Conservation (phyloP, 1,140 invertebrate species). For the Drosophila carrolli region DNA sequence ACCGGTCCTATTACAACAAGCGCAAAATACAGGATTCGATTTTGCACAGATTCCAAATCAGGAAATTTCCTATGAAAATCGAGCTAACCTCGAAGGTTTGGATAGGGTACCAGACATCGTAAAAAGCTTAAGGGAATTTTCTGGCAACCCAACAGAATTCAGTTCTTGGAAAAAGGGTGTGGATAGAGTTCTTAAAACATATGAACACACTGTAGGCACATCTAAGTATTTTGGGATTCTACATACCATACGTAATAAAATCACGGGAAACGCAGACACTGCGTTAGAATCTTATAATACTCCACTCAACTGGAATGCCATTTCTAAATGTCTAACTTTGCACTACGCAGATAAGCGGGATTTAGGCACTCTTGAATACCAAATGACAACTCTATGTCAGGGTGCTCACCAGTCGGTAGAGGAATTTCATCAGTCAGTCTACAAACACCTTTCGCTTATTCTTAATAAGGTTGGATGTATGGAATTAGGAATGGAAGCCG, state of each 20-base stretch:
- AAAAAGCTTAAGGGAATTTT: constrained; percentile 16
- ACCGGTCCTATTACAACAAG: no score
- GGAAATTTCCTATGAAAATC: neutral
- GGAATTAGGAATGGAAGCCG: constrained; percentile 17
- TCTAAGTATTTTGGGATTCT: constrained; percentile 45
- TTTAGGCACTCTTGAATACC: constrained; percentile 39
- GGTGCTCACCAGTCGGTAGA: constrained; percentile 20
- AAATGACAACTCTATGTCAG: constrained; percentile 6
- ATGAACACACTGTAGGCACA: constrained; percentile 3
- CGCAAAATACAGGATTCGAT: neutral
- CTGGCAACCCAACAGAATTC: neutral
- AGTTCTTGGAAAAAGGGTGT: constrained; percentile 12
- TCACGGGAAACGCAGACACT: constrained; percentile 20
- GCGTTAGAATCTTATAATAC: constrained; percentile 39
- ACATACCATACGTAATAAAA: constrained; percentile 37
- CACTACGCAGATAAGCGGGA: constrained; percentile 45
- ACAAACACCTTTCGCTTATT: constrained; percentile 34
- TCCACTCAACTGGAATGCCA: constrained; percentile 37
- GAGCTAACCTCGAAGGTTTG: neutral
- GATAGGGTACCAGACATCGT: constrained; percentile 18
- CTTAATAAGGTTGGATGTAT: constrained; percentile 45
- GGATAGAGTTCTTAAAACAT: constrained; percentile 4
- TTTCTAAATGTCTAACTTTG: constrained; percentile 22
- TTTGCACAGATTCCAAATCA: constrained; percentile 4
- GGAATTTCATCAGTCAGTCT: constrained; percentile 43